Percentiles rank a stretch among this genome's conserved stretches.
These are phyloP conservation scores for Papilio demoleus DNA, from an alignment of 2,888 invertebrate species.

Conservation along the genomic window DNA sequence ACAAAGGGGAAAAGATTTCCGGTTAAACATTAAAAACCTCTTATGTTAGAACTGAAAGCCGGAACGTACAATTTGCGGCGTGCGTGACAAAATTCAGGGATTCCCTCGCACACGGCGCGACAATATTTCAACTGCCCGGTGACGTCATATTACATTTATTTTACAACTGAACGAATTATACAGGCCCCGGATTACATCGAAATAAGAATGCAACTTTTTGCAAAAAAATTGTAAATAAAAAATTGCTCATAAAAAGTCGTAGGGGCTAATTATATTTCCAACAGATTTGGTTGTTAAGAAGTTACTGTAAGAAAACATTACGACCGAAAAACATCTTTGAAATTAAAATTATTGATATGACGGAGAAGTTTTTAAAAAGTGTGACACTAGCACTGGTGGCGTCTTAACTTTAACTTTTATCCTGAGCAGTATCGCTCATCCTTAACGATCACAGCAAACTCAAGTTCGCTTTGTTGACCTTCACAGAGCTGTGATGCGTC, in stretches of 20 bases:
- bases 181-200: constrained; percentile 31
- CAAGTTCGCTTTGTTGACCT: no score
- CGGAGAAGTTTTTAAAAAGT: no score
- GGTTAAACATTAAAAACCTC: constrained; percentile 36
- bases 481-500: no score
- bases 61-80: constrained; percentile 50
- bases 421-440: no score
- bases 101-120: constrained; percentile 46
- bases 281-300: no score
- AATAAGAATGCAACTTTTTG: no score
- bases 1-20: constrained; percentile 29
- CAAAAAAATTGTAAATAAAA: not conserved
- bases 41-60: constrained; percentile 40
- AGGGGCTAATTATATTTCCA: not conserved
- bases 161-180: constrained; percentile 40
- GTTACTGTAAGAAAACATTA: no score
- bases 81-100: constrained; percentile 50
- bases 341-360: no score
- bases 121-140: constrained; percentile 51
- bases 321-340: no score
- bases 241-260: not conserved
- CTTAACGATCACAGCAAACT: no score
- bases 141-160: constrained; percentile 49
- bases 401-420: no score
- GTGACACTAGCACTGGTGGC: no score